Evolutionary conservation across 2,797 vertebrate genomes (phyloP).

Genomic region (Pangasius macronema): DNA sequence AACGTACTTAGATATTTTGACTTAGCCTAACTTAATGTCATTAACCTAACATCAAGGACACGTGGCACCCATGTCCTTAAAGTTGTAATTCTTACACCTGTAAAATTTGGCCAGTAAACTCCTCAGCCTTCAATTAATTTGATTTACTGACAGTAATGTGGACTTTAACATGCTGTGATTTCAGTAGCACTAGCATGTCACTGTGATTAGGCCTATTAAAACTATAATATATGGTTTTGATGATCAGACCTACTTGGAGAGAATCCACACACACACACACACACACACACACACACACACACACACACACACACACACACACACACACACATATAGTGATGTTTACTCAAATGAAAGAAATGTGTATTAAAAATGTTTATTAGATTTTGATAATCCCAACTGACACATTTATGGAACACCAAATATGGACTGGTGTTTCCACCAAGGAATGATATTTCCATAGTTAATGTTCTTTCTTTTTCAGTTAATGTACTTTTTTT

Average conservation of each 20-base stretch:
- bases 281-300: slow-evolving; percentile 1
- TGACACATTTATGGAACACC: neutral
- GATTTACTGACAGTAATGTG: neutral
- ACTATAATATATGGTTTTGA: neutral
- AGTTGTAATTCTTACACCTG: neutral
- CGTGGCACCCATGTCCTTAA: neutral
- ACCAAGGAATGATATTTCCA: neutral
- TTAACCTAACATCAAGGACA: neutral
- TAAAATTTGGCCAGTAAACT: neutral
- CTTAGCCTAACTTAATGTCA: neutral
- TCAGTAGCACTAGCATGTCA: neutral
- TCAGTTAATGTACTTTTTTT: neutral
- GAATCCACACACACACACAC: neutral
- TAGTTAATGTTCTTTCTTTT: too few species aligned
- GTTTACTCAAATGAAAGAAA: neutral
- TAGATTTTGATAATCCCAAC: neutral
- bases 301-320: neutral
- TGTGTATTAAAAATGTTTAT: neutral
- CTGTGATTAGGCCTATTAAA: neutral
- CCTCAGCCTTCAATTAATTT: neutral
- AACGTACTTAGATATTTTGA: neutral
- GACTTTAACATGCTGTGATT: neutral
- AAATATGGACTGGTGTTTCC: neutral
- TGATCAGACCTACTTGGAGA: neutral
- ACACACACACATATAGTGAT: neutral